Base-by-base conservation (phyloP, 2,113 vertebrate genomes). In the Drymodes brunneopygia region DNA sequence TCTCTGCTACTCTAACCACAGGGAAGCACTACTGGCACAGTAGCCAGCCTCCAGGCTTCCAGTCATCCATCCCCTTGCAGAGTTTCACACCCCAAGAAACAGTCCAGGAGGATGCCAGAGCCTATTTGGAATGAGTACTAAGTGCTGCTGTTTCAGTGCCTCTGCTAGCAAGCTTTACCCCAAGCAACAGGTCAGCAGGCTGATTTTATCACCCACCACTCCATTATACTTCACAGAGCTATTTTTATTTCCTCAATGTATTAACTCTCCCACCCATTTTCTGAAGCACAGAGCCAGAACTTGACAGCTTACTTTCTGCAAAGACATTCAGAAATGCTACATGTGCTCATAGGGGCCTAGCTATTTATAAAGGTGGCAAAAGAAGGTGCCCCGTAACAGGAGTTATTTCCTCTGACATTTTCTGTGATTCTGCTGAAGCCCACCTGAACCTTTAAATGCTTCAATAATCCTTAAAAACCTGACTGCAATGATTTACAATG, bases 221-320 rank as follows among this genome's bases (percentile, higher is more conserved):
- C 27, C 48, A 72, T 86, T 65, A 54, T 47, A 73, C 45, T 80
- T 93, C 45, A 73, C 2, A 6, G 38, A 66, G 27, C 29, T 94
- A 88, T 94, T 95, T 95, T 93, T 88, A 90, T 73, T 86, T 73
- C 64, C 89, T 83, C 75, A 22, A 9, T 47, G 21, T 70, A 95
- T 94, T 97, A 96, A 95, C 91, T 83, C 67, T 92, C 67, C 85
- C 79, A 93, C 79, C 62, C 79, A 42, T 94, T 93, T 93, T 85
- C 81, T 66, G 38, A 86, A 88, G 74, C 62, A 58, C 27, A 82
- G 79, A 93, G 29, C 6, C 67, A 93, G 67, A 95, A 80, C 5
- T 66, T 94, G 88, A 94, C 95, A 96, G 90, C 67, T 90, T 80
- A 27, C 57, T 94, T 81, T 79, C 53, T 82, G 48, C 70, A 81